Percentiles rank a stretch among this genome's conserved stretches.
Evolutionary conservation across 35 echinoderm and acorn worm genomes (phyloP).

Genomic region (Anneissia japonica): DNA sequence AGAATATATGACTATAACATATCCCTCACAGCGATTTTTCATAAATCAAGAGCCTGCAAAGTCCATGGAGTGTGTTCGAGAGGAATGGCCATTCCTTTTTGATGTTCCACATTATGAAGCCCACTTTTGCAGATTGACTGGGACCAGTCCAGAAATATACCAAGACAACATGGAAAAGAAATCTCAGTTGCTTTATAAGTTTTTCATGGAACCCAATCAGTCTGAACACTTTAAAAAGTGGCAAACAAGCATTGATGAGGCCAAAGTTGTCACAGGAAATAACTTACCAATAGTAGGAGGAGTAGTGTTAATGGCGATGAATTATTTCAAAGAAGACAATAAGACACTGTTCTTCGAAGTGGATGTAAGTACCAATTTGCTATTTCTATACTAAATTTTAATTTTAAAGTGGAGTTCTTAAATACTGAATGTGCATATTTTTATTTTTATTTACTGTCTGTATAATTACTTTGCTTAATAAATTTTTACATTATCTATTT

Average conservation of each 20-base stretch:
- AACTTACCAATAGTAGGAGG: neutral
- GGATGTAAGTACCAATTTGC: neutral
- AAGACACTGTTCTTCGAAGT: neutral
- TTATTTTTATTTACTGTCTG: too few relatives aligned
- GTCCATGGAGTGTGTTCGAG: neutral
- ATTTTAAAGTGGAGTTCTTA: too few relatives aligned
- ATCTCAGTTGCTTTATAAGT: neutral
- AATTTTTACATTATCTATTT: too few relatives aligned
- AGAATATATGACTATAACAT: neutral
- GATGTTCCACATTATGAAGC: neutral
- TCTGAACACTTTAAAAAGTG: neutral
- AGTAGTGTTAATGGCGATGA: neutral
- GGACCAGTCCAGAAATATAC: neutral
- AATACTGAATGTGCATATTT: too few relatives aligned
- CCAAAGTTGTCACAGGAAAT: neutral
- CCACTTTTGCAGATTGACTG: neutral
- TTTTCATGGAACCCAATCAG: neutral
- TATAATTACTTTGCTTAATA: too few relatives aligned
- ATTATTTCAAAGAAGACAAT: neutral
- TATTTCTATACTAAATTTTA: too few relatives aligned
- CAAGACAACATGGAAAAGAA: neutral
- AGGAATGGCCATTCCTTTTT: neutral
- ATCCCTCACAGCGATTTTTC: neutral
- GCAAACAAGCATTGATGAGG: neutral
- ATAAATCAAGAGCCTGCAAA: neutral